These are phyloP conservation scores for Tetrax tetrax DNA, from an alignment of 2,113 vertebrate genomes.

Conservation along the genomic window DNA sequence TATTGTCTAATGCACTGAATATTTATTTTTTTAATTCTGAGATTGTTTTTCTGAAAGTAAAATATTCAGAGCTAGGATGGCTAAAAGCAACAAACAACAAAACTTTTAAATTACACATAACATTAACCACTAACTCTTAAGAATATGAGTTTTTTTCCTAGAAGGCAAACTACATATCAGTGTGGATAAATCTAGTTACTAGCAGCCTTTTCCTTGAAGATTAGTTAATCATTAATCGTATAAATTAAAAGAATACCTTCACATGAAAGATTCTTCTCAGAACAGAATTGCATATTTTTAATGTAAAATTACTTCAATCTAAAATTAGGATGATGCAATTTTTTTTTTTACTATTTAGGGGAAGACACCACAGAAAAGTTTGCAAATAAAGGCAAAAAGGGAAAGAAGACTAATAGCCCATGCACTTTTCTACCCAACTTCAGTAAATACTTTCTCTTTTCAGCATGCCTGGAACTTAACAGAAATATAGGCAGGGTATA, in stretches of 20 bases:
- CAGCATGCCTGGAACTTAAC: slow-evolving; percentile 68
- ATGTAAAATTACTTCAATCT: neutral
- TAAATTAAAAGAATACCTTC: neutral
- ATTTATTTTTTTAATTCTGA: neutral
- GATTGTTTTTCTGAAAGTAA: neutral
- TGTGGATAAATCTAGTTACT: neutral
- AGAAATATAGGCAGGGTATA: slow-evolving; percentile 67
- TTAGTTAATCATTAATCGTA: neutral
- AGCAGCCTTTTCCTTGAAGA: neutral
- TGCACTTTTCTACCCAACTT: slow-evolving; percentile 62
- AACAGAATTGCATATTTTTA: neutral
- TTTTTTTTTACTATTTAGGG: slow-evolving; percentile 40
- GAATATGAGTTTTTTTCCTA: neutral
- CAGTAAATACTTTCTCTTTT: slow-evolving; percentile 64
- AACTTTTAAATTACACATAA: neutral
- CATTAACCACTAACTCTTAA: neutral
- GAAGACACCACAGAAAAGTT: slow-evolving; percentile 29
- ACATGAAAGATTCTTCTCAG: neutral
- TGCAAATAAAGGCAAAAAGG: slow-evolving; percentile 7
- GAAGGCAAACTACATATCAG: neutral
- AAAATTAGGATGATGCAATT: neutral
- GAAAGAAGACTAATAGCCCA: neutral
- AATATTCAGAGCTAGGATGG: neutral
- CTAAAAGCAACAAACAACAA: neutral
- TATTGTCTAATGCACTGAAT: neutral